These are phyloP conservation scores for Tetraodon nigroviridis DNA, from an alignment of 2,113 vertebrate genomes.

Conservation along the genomic window DNA sequence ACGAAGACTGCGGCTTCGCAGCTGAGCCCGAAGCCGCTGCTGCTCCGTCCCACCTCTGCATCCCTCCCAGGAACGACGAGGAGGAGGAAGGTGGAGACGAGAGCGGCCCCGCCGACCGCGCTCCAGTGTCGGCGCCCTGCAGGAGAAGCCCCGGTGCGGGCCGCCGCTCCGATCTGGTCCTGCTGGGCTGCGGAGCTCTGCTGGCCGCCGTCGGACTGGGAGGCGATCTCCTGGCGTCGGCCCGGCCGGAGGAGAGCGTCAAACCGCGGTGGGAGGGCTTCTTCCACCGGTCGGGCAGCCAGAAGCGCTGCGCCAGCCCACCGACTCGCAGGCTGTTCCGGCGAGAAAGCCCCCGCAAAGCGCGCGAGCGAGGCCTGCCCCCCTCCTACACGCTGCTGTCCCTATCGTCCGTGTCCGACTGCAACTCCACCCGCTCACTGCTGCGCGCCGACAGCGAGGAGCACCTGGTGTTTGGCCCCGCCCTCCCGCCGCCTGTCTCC, in stretches of 20 bases:
- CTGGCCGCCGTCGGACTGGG: constrained; percentile 91
- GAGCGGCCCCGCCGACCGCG: constrained; percentile 74
- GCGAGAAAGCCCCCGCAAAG: constrained; percentile 81
- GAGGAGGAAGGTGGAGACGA: constrained; percentile 78
- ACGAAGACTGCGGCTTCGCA: constrained; percentile 82
- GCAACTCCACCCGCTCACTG: constrained; percentile 93
- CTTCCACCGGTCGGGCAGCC: constrained; percentile 83
- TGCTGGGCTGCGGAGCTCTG: constrained; percentile 89
- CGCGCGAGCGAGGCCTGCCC: constrained; percentile 55
- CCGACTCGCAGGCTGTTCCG: constrained; percentile 86
- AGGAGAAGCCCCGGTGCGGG: constrained; percentile 78
- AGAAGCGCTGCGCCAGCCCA: constrained; percentile 82
- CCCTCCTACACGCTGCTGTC: constrained; percentile 87
- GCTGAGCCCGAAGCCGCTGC: constrained; percentile 67
- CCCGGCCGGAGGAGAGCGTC: constrained; percentile 79
- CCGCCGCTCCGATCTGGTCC: constrained; percentile 83
- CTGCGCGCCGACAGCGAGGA: constrained; percentile 91
- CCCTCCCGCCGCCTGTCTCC: constrained; percentile 64
- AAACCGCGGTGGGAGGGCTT: constrained; percentile 87
- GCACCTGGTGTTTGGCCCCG: constrained; percentile 81
- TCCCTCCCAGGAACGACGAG: constrained; percentile 82
- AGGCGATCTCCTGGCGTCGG: constrained; percentile 82
- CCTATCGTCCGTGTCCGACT: constrained; percentile 92
- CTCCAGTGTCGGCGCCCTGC: constrained; percentile 82
- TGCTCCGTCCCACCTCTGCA: constrained; percentile 91